Evolutionary conservation across 2,113 vertebrate species (phyloP).

Genomic region (Vimba vimba): DNA sequence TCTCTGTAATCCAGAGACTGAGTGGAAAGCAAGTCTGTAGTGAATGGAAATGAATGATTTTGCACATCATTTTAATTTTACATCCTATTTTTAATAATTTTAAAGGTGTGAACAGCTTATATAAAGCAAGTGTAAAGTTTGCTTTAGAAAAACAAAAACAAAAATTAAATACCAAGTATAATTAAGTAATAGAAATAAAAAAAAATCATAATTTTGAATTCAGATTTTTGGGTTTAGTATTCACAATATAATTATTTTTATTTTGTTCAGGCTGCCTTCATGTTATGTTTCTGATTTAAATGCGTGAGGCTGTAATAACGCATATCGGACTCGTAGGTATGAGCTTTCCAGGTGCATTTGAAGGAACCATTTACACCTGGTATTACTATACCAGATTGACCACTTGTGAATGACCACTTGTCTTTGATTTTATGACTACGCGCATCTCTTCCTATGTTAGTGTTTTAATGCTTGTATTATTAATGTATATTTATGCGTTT

Average conservation of each 20-base stretch:
- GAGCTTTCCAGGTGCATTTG: not conserved
- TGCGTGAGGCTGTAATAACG: too few relatives aligned
- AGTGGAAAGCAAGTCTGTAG: not conserved
- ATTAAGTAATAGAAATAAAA: not conserved
- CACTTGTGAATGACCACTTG: not conserved
- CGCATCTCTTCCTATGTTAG: not conserved
- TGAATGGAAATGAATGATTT: not conserved
- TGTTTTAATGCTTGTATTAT: too few relatives aligned
- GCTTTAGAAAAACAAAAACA: not conserved
- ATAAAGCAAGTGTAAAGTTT: not conserved
- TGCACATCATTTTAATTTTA: not conserved
- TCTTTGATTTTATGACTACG: not conserved
- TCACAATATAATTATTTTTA: too few relatives aligned
- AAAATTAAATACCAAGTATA: not conserved
- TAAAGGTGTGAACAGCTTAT: not conserved
- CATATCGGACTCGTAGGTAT: too few relatives aligned
- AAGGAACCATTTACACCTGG: not conserved
- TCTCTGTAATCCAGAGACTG: not conserved
- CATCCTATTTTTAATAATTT: not conserved
- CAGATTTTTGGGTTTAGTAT: too few relatives aligned
- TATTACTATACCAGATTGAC: not conserved
- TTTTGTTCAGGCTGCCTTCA: too few relatives aligned
- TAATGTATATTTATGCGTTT: not conserved
- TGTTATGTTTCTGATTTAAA: too few relatives aligned
- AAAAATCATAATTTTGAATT: not conserved